Percentiles rank a stretch among this genome's conserved stretches.
These are phyloP conservation scores for Hemichromis elongatus DNA, from an alignment of 2,113 vertebrate species.

Conservation along the genomic window DNA sequence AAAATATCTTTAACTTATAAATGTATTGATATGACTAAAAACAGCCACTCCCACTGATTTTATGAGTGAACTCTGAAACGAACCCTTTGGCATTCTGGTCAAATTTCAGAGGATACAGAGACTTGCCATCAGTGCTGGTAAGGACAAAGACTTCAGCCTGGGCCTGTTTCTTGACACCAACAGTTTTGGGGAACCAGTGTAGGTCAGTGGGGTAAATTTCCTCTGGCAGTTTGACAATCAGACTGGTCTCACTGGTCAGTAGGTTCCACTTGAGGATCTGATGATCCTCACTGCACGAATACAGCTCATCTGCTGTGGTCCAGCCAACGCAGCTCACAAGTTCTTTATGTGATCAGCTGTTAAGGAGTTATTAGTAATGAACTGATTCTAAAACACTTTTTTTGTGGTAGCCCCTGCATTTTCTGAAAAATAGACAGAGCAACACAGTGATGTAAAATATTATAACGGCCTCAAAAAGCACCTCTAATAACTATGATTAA, in stretches of 20 bases:
- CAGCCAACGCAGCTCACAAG: conserved; percentile 94
- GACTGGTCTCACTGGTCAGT: conserved; percentile 80
- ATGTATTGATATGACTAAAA: background rate
- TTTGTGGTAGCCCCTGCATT: background rate
- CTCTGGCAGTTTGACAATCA: conserved; percentile 82
- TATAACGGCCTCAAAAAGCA: background rate
- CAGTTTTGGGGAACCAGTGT: conserved; percentile 90
- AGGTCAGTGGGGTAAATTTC: conserved; percentile 88
- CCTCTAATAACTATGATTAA: background rate
- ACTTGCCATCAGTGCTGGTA: conserved; percentile 92
- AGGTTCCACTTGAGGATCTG: conserved; percentile 92
- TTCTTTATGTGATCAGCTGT: conserved; percentile 83
- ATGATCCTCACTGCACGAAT: conserved; percentile 94
- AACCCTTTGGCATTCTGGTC: background rate
- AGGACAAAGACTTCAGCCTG: conserved; percentile 88
- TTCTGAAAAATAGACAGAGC: background rate
- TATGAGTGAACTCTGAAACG: background rate
- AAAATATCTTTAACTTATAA: background rate
- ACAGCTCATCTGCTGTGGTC: conserved; percentile 91
- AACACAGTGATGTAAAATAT: background rate
- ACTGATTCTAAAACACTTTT: background rate
- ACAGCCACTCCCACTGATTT: background rate
- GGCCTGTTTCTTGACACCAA: conserved; percentile 83
- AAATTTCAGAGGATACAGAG: background rate
- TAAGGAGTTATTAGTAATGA: conserved; percentile 67